Conservation (phyloP, 2,113 vertebrate species). For the Oncorhynchus mykiss region DNA sequence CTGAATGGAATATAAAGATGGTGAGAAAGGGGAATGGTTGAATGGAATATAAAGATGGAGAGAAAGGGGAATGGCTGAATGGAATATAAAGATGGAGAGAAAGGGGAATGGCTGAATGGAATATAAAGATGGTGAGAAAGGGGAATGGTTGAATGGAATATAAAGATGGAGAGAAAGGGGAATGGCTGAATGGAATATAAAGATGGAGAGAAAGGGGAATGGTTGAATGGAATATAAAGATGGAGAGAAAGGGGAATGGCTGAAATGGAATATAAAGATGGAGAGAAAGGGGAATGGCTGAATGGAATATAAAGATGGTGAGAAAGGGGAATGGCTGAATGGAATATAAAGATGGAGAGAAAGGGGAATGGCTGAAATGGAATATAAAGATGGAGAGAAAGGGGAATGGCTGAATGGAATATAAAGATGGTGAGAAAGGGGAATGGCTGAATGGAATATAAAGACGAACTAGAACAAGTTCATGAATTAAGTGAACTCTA, state of each 20-base stretch:
- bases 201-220: background rate
- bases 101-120: constrained; percentile 11
- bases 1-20: background rate
- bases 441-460: background rate
- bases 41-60: background rate
- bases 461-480: too few species aligned
- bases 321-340: too few species aligned
- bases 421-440: too few species aligned
- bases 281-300: background rate
- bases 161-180: background rate
- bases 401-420: too few species aligned
- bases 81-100: background rate
- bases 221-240: background rate
- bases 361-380: too few species aligned
- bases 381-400: too few species aligned
- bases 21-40: background rate
- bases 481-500: too few species aligned
- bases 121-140: too few species aligned
- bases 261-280: background rate
- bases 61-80: background rate
- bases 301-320: too few species aligned
- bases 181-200: constrained; percentile 29
- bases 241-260: background rate
- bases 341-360: too few species aligned
- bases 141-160: too few species aligned